Percentiles rank a stretch among this genome's conserved stretches.
Conservation (phyloP, 2,797 vertebrate species). For the Thunnus albacares region DNA sequence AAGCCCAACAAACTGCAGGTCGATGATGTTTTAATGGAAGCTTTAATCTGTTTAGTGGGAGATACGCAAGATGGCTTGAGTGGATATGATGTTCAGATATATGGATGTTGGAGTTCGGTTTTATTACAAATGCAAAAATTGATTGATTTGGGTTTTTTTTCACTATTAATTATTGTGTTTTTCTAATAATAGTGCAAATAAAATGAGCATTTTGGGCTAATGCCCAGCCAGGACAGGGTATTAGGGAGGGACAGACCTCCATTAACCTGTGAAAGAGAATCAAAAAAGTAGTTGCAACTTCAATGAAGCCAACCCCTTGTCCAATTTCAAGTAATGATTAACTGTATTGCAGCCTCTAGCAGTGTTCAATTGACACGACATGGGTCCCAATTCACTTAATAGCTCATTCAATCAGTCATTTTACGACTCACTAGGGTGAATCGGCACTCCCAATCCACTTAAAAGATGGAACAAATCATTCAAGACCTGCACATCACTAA, state of each 20-base stretch:
- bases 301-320: conserved; percentile 32
- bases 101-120: not conserved
- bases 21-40: conserved; percentile 56
- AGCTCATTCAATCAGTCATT: conserved; percentile 55
- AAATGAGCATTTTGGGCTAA: conserved; percentile 1
- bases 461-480: conserved; percentile 50
- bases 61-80: conserved; percentile 2
- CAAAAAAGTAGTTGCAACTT: conserved; percentile 31
- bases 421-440: conserved; percentile 33
- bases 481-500: conserved; percentile 42
- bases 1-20: conserved; percentile 45
- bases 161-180: not conserved
- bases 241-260: conserved; percentile 9
- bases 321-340: conserved; percentile 51
- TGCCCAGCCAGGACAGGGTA: not conserved
- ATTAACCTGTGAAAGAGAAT: conserved; percentile 42
- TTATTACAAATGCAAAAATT: not conserved
- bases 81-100: conserved; percentile 31
- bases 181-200: conserved; percentile 9
- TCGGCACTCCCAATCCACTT: conserved; percentile 6
- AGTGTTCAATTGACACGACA: conserved; percentile 35
- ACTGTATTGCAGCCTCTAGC: conserved; percentile 33
- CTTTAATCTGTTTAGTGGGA: conserved; percentile 52
- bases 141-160: not conserved
- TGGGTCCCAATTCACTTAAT: conserved; percentile 57